A percentile compares a stretch with the other conserved stretches of the same genome.
Evolutionary conservation across 2,797 vertebrate species (phyloP).

Genomic region (Schizopygopsis malacanthus): DNA sequence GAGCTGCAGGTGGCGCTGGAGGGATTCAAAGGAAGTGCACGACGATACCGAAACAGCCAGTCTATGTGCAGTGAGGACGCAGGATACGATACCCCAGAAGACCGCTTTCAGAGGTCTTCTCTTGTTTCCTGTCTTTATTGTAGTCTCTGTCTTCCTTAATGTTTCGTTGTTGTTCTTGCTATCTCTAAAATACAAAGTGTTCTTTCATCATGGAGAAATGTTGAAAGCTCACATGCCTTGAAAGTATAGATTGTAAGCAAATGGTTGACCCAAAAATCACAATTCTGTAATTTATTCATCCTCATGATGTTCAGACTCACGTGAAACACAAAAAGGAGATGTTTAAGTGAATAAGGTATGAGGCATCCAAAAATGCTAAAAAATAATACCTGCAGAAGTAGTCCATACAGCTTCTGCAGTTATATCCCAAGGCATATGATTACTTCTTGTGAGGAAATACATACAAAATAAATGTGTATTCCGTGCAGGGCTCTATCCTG

Average conservation of each 20-base stretch:
- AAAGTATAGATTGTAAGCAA: not conserved
- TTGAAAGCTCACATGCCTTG: not conserved
- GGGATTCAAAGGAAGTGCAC: slow-evolving; percentile 84
- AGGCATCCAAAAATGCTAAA: not conserved
- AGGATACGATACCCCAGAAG: slow-evolving; percentile 76
- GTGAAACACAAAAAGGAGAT: no score
- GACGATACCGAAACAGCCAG: slow-evolving; percentile 85
- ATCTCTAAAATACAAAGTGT: not conserved
- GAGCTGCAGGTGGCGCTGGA: slow-evolving; percentile 85
- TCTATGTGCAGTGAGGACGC: slow-evolving; percentile 83
- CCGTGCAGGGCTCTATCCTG: no score
- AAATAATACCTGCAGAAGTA: not conserved
- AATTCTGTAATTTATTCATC: no score
- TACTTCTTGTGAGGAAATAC: no score
- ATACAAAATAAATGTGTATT: no score
- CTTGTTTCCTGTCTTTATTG: slow-evolving; percentile 14
- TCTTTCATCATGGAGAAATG: not conserved
- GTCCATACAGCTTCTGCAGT: no score
- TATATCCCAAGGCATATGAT: no score
- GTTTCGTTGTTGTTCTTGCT: not conserved
- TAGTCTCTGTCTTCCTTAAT: not conserved
- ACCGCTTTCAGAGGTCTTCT: slow-evolving; percentile 73
- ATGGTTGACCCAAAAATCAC: not conserved
- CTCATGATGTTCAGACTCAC: no score
- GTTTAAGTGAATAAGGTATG: not conserved